phyloP scores from a whole-genome alignment of 2,888 invertebrate species.

The Melinopterus prodromus region DNA sequence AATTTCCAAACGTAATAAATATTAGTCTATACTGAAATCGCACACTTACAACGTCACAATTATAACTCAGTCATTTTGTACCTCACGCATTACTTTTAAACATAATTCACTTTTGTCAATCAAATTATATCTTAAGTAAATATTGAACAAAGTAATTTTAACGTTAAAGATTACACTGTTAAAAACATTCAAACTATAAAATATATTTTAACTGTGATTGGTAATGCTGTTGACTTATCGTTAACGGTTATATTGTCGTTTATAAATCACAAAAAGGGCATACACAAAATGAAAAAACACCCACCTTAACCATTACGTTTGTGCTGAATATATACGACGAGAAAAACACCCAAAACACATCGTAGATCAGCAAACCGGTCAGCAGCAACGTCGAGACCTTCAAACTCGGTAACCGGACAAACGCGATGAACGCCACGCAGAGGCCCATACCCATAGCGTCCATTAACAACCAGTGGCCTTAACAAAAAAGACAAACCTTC shows the following conservation, averaged over 20 bases:
- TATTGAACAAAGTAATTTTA: background rate
- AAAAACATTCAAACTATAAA: background rate
- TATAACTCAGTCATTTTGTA: background rate
- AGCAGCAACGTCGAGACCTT: slow-evolving; percentile 95
- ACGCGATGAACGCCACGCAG: slow-evolving; percentile 97
- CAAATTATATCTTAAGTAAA: background rate
- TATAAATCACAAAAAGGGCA: background rate
- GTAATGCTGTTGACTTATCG: background rate
- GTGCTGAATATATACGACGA: slow-evolving; percentile 98
- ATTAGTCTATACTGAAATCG: background rate
- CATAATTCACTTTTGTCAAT: background rate
- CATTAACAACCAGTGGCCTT: slow-evolving; percentile 95
- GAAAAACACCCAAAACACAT: slow-evolving; percentile 99
- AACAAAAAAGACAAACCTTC: slow-evolving; percentile 5
- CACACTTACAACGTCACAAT: background rate
- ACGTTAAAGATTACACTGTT: background rate
- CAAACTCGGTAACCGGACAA: slow-evolving; percentile 93
- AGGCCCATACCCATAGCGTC: slow-evolving; percentile 99
- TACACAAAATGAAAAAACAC: background rate
- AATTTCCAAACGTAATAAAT: background rate
- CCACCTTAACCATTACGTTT: slow-evolving; percentile 94
- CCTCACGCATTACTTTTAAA: background rate
- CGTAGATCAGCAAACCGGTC: slow-evolving; percentile 92
- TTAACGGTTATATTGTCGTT: background rate
- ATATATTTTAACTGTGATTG: background rate